Percentiles rank a stretch among this genome's conserved stretches.
phyloP scores from a whole-genome alignment of 2,797 vertebrate genomes.

The Sebastolobus altivelis region DNA sequence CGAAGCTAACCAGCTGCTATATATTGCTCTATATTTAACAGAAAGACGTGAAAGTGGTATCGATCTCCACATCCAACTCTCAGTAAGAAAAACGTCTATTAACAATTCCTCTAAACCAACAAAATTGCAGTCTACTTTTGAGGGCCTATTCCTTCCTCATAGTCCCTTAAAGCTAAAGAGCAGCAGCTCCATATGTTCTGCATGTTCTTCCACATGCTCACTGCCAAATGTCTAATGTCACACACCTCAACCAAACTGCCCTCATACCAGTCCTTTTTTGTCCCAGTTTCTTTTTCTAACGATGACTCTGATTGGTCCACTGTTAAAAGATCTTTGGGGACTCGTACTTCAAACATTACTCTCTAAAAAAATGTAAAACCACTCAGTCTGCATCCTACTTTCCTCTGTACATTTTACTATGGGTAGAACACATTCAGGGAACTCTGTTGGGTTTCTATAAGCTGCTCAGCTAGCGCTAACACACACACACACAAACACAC shows the following conservation, averaged over 20 bases:
- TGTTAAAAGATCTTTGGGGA: background rate
- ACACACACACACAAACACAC: conserved; percentile 24
- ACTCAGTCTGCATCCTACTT: conserved; percentile 3
- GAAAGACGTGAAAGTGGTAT: background rate
- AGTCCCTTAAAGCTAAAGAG: background rate
- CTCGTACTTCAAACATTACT: conserved; percentile 1
- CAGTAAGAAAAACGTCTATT: background rate
- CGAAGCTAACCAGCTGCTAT: background rate
- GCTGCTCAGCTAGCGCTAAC: conserved; percentile 27
- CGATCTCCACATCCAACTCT: background rate
- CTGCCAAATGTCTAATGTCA: conserved; percentile 8
- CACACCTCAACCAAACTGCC: background rate
- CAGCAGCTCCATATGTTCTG: conserved; percentile 4
- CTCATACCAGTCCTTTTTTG: background rate
- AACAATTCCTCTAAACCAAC: background rate
- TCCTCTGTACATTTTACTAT: conserved; percentile 6
- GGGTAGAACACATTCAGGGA: conserved; percentile 19
- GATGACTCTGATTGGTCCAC: background rate
- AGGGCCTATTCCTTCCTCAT: background rate
- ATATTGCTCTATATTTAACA: background rate
- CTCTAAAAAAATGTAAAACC: conserved; percentile 11
- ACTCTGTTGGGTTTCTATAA: conserved; percentile 52
- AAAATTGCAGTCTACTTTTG: background rate
- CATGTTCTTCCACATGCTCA: background rate
- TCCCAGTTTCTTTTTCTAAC: background rate